A percentile compares a stretch with the other conserved stretches of the same genome.
Conservation (phyloP, 2,113 vertebrate species). For the Miniopterus natalensis region DNA sequence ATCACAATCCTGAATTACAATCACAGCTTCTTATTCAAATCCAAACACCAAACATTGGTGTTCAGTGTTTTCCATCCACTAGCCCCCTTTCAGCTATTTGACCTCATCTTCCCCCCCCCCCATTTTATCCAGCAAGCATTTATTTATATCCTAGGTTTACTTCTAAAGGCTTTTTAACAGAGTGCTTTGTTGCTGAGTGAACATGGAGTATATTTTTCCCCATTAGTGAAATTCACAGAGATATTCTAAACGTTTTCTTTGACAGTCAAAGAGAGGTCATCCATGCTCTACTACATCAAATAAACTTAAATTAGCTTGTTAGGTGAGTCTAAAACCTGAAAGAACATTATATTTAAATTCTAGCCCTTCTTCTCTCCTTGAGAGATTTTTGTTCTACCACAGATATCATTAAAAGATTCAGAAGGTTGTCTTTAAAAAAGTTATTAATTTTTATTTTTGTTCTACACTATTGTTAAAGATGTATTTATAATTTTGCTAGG, state of each 20-base stretch:
- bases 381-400: not conserved
- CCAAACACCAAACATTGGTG: not conserved
- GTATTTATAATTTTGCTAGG: not conserved
- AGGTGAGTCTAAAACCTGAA: not conserved
- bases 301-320: not conserved
- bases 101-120: not conserved
- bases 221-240: not conserved
- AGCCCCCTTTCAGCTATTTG: not conserved
- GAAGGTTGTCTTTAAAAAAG: not conserved
- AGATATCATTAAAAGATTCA: not conserved
- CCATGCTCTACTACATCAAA: not conserved
- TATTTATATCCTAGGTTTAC: conserved; percentile 32
- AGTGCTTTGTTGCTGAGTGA: not conserved
- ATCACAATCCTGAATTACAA: not conserved
- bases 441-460: not conserved
- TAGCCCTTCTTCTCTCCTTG: not conserved
- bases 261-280: not conserved
- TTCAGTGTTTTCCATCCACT: not conserved
- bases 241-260: not conserved
- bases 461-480: not conserved
- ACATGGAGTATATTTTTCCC: not conserved
- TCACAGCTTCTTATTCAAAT: conserved; percentile 20
- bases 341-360: not conserved
- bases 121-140: not conserved
- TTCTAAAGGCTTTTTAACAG: not conserved